A percentile compares a stretch with the other conserved stretches of the same genome.
Evolutionary conservation across 2,113 vertebrate species (phyloP).

Genomic region (Zingel zingel): DNA sequence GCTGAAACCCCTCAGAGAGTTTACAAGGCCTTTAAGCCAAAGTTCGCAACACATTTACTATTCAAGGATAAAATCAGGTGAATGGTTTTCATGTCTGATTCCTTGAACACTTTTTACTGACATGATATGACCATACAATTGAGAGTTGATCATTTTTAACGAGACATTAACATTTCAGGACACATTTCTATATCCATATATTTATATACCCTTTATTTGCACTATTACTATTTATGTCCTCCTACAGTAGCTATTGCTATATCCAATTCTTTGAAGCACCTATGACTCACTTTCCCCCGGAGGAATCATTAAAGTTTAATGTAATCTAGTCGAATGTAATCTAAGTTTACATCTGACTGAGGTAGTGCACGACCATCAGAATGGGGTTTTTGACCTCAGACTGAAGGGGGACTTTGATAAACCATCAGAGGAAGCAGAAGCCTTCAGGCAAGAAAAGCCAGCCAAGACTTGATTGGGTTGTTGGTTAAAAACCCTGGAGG

Average conservation of each 20-base stretch:
- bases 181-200: constrained; percentile 18
- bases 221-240: constrained; percentile 34
- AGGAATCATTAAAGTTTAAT: constrained; percentile 70
- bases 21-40: background rate
- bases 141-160: background rate
- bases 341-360: constrained; percentile 48
- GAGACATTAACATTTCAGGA: constrained; percentile 28
- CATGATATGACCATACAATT: background rate
- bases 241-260: background rate
- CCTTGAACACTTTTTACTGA: background rate
- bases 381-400: constrained; percentile 38
- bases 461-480: background rate
- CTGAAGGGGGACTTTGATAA: constrained; percentile 19
- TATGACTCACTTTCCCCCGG: constrained; percentile 48
- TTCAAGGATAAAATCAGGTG: background rate
- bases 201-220: constrained; percentile 28
- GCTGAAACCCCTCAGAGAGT: background rate
- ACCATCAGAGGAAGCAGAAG: background rate
- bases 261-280: constrained; percentile 38
- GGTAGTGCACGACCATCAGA: constrained; percentile 49
- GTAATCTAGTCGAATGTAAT: constrained; percentile 67
- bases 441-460: background rate
- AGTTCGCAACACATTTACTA: background rate
- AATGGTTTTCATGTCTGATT: background rate
- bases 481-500: background rate